Percentiles rank a stretch among this genome's conserved stretches.
phyloP scores from a whole-genome alignment of 2,888 invertebrate species.

The Itoplectis maculator region DNA sequence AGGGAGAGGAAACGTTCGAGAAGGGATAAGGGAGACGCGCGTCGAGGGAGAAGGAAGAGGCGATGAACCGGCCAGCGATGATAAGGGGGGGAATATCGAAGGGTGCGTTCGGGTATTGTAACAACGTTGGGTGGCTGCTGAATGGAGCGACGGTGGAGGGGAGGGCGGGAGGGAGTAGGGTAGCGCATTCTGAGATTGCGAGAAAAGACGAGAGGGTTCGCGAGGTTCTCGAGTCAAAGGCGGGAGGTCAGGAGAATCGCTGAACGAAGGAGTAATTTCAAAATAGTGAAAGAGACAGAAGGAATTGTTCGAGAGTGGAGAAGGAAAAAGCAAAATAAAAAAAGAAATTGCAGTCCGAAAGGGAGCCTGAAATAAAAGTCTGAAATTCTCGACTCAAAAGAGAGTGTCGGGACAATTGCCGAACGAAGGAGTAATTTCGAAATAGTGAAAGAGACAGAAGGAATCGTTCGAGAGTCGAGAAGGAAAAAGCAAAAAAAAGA shows the following conservation, averaged over 20 bases:
- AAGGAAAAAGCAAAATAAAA: too few relatives aligned
- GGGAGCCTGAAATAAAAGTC: not conserved
- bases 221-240: not conserved
- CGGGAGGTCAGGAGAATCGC: slow-evolving; percentile 8
- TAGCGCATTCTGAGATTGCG: slow-evolving; percentile 19
- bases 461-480: too few relatives aligned
- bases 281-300: not conserved
- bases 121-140: slow-evolving; percentile 14
- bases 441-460: too few relatives aligned
- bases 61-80: slow-evolving; percentile 20
- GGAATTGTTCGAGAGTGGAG: not conserved
- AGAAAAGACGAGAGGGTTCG: not conserved
- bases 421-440: too few relatives aligned
- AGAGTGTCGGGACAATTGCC: too few relatives aligned
- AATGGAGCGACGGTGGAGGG: slow-evolving; percentile 20
- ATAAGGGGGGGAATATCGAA: slow-evolving; percentile 11
- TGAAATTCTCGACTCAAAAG: too few relatives aligned
- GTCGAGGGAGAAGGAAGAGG: slow-evolving; percentile 11
- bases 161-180: not conserved
- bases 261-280: not conserved
- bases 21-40: not conserved
- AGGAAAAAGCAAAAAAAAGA: too few relatives aligned
- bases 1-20: slow-evolving; percentile 22
- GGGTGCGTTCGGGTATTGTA: slow-evolving; percentile 1
- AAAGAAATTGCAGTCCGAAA: not conserved